Evolutionary conservation across 2,888 invertebrate genomes (phyloP).

Genomic region (Exephanes ischioxanthus): DNA sequence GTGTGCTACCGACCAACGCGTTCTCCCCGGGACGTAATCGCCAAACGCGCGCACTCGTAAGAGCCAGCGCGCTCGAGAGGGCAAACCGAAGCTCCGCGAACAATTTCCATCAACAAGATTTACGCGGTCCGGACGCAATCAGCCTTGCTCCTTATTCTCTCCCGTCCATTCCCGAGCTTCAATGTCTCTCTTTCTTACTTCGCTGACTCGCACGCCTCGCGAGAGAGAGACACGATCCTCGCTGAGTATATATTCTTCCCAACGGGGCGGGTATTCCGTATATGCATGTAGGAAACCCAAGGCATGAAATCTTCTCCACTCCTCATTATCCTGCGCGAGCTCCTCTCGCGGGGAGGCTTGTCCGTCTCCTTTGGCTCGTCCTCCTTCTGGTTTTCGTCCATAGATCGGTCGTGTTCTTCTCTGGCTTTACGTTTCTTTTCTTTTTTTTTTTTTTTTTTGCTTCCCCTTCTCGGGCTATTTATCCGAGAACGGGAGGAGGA

Average conservation of each 20-base stretch:
- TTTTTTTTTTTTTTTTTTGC: constrained; percentile 18
- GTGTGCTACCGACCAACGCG: constrained; percentile 80
- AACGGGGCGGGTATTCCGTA: constrained; percentile 5
- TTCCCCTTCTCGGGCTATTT: not conserved
- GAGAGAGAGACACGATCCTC: not conserved
- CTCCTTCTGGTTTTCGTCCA: constrained; percentile 58
- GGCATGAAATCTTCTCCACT: constrained; percentile 63
- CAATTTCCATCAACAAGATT: constrained; percentile 83
- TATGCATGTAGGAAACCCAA: constrained; percentile 42
- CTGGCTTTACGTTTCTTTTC: constrained; percentile 31
- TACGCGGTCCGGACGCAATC: constrained; percentile 82
- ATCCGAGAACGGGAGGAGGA: not conserved
- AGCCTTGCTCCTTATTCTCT: constrained; percentile 71
- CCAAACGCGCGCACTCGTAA: constrained; percentile 72
- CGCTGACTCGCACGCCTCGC: constrained; percentile 43
- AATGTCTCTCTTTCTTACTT: constrained; percentile 14
- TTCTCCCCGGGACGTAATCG: constrained; percentile 80
- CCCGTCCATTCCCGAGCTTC: constrained; percentile 23
- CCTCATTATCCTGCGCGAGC: constrained; percentile 61
- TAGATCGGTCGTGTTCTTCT: constrained; percentile 19
- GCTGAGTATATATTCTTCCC: constrained; percentile 47
- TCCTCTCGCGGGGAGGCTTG: constrained; percentile 15
- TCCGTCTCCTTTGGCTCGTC: constrained; percentile 43
- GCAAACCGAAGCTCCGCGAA: constrained; percentile 79
- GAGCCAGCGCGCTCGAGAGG: constrained; percentile 1